Evolutionary conservation across 2,888 invertebrate genomes (phyloP).

Genomic region (Onthophagus sagittarius): DNA sequence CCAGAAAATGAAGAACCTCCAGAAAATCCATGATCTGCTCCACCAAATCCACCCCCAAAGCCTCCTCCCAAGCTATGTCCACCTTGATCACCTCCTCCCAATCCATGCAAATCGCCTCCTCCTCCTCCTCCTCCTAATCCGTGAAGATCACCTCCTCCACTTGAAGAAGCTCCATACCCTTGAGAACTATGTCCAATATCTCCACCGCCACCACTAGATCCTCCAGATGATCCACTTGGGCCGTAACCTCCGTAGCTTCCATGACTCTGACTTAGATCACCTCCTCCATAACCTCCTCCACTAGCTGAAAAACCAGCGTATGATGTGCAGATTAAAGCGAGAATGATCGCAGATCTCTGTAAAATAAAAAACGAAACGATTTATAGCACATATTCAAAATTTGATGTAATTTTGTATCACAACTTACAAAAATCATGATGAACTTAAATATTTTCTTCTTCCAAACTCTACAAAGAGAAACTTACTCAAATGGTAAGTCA

Average conservation of each 20-base stretch:
- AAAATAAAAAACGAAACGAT: constrained; percentile 3
- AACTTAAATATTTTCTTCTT: background rate
- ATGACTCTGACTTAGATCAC: constrained; percentile 24
- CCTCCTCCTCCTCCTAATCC: constrained; percentile 21
- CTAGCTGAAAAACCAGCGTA: constrained; percentile 31
- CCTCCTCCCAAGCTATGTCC: constrained; percentile 23
- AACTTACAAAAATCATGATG: background rate
- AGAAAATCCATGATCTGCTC: constrained; percentile 47
- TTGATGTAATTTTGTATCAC: background rate
- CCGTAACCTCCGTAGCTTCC: constrained; percentile 21
- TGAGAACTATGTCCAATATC: constrained; percentile 2
- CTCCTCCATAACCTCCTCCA: constrained; percentile 23
- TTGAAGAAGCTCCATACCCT: background rate
- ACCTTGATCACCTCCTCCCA: constrained; percentile 11
- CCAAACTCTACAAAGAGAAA: background rate
- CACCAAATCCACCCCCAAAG: constrained; percentile 5
- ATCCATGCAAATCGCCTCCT: background rate
- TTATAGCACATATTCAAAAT: background rate
- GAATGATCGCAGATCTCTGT: constrained; percentile 32
- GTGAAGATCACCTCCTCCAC: constrained; percentile 17
- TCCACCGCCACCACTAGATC: constrained; percentile 11
- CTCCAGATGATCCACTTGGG: constrained; percentile 24
- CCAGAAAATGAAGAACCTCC: constrained; percentile 2
- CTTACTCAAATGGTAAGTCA: background rate
- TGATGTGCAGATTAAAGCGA: constrained; percentile 32